These are phyloP conservation scores for Manis pentadactyla DNA, from an alignment of 2,797 vertebrate species.

Conservation along the genomic window DNA sequence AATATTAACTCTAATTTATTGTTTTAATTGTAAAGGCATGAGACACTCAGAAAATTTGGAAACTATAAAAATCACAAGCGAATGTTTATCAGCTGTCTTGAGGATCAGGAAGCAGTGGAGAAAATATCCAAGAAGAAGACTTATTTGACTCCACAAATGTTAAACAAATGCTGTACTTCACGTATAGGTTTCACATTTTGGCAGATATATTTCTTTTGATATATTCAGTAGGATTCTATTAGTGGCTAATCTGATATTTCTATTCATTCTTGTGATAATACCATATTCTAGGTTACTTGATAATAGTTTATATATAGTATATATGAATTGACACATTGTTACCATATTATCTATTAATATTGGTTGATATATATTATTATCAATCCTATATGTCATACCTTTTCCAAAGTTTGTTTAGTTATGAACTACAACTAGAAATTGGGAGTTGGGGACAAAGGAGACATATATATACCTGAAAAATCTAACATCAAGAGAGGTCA, in stretches of 20 bases:
- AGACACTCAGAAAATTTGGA: not conserved
- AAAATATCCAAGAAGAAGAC: not conserved
- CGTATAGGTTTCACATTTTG: not conserved
- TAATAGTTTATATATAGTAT: not conserved
- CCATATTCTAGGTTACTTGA: not conserved
- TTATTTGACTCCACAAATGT: not conserved
- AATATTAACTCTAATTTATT: not conserved
- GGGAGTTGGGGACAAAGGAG: not conserved
- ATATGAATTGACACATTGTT: not conserved
- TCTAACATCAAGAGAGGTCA: not conserved
- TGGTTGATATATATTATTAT: not conserved
- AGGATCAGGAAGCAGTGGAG: not conserved
- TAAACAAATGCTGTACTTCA: slow-evolving; percentile 2
- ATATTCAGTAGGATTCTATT: not conserved
- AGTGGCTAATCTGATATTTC: not conserved
- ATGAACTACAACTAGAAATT: not conserved
- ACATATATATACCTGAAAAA: not conserved
- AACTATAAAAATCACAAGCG: not conserved
- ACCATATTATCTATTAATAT: not conserved
- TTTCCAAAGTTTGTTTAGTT: not conserved
- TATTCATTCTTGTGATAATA: slow-evolving; percentile 12
- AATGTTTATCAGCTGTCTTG: not conserved
- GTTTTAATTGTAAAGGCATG: slow-evolving; percentile 17
- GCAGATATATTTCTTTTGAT: not conserved
- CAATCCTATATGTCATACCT: not conserved